Base-by-base conservation (phyloP, 2,113 vertebrate species). In the Onychostoma macrolepis region DNA sequence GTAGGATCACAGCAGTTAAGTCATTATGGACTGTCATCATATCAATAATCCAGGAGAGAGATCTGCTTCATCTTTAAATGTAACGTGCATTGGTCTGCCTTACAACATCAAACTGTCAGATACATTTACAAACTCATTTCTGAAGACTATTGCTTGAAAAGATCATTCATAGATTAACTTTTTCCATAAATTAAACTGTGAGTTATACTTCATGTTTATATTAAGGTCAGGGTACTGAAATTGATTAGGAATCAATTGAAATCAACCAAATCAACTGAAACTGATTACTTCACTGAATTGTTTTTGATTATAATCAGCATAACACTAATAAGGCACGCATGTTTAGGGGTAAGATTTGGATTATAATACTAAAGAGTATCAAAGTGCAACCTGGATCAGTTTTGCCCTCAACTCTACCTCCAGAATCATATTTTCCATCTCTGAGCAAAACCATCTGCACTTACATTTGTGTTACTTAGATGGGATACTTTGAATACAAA, bases 341-440 rank as follows among this genome's bases (percentile, higher is more conserved):
- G 36, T 85, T 71, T 69, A 83, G 43, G 76, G 89, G 71, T 87
- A 90, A 86, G 48, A 88, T 80, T 84, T 84, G 88, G 87, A 88
- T 87, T 56, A 85, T 87, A 86, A 67, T 72, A 82, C 85, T 41
- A 85, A 87, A 58, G 74, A 83, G 36, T 82, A 50, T 90, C 56
- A 61, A 50, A 83, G 65, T 17, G 77, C 82, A 67, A 79, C 75
- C 86, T 86, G 90, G 83, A 87, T 91, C 83, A 82, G 80, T 81
- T 89, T 85, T 87, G 80, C 9, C 69, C 63, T 87, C 80, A 4
- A 19, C 41, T 80, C 13, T 79, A 88, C 82, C 83, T 84, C 69
- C 33, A 61, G 80, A 75, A 84, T 85, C 83, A 85, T 72, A n/a
- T 87, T 87, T 87, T 87, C 88, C 88, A 69, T 87, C 56, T 33